A percentile compares a stretch with the other conserved stretches of the same genome.
These are phyloP conservation scores for Thalassarche chlororhynchos DNA, from an alignment of 2,113 vertebrate genomes.

Conservation along the genomic window DNA sequence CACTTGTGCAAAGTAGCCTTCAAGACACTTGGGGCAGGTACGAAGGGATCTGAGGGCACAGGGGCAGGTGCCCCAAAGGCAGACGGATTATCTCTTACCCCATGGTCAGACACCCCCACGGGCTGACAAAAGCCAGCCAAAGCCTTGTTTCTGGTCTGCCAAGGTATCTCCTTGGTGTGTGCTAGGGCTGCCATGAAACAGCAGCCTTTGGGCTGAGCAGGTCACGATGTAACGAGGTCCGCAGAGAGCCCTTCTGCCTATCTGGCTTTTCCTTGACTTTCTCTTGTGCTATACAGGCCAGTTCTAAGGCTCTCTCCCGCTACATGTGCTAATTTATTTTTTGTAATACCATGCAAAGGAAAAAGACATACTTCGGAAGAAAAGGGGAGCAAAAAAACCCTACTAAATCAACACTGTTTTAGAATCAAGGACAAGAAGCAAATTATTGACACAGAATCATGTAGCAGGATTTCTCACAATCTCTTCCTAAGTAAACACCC, in stretches of 20 bases:
- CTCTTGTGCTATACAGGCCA: background rate
- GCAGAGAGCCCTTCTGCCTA: background rate
- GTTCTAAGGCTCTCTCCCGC: background rate
- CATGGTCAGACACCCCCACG: accelerated
- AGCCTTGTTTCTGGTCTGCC: background rate
- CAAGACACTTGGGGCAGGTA: background rate
- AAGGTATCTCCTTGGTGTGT: background rate
- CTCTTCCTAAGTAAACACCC: background rate
- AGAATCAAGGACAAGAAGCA: background rate
- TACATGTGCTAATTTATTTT: background rate
- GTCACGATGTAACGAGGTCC: accelerated
- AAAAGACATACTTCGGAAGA: background rate
- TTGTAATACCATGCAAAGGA: background rate
- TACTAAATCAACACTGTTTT: background rate
- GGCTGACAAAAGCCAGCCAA: background rate
- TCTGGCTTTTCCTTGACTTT: background rate
- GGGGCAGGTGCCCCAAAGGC: background rate
- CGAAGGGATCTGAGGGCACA: background rate
- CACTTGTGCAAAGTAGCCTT: background rate
- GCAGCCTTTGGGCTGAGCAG: background rate
- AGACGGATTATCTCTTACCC: background rate
- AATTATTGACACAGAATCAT: background rate
- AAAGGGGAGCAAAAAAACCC: background rate
- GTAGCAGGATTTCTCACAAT: background rate
- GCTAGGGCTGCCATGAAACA: background rate